Evolutionary conservation across 1,140 invertebrate genomes (phyloP).

Genomic region (Drosophila sp.): DNA sequence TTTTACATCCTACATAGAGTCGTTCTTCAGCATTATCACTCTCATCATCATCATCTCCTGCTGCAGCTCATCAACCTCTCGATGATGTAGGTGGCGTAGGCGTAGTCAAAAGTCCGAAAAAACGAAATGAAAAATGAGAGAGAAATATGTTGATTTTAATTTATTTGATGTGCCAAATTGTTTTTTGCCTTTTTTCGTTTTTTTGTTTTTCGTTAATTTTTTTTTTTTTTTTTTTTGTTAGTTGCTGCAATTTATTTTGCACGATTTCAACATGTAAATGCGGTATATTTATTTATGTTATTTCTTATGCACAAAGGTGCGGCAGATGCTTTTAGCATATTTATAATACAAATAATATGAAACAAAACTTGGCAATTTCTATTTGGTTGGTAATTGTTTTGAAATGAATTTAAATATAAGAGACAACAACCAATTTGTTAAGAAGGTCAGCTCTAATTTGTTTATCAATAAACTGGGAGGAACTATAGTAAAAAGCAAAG

Average conservation of each 20-base stretch:
- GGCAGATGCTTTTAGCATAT: conserved; percentile 47
- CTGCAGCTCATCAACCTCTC: conserved; percentile 22
- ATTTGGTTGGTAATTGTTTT: conserved; percentile 27
- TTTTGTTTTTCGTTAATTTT: conserved; percentile 26
- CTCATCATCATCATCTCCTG: conserved; percentile 7
- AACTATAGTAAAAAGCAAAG: too few species aligned
- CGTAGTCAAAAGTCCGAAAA: conserved; percentile 20
- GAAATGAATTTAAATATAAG: conserved; percentile 19
- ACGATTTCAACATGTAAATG: conserved; percentile 46
- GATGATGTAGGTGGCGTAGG: not conserved
- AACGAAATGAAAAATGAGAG: conserved; percentile 15
- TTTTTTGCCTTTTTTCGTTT: conserved; percentile 35
- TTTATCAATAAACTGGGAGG: not conserved
- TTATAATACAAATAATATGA: conserved; percentile 46
- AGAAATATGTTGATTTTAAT: conserved; percentile 36
- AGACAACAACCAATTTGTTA: not conserved
- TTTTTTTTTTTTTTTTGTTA: conserved; percentile 25
- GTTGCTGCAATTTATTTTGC: conserved; percentile 37
- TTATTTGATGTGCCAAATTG: conserved; percentile 33
- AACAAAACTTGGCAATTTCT: conserved; percentile 22
- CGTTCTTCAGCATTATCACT: not conserved
- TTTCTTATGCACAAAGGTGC: conserved; percentile 23
- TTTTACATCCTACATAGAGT: not conserved
- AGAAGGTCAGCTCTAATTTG: conserved; percentile 14
- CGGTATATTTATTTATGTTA: conserved; percentile 20